Conservation (phyloP, 2,113 vertebrate genomes). For the Lepus americanus region DNA sequence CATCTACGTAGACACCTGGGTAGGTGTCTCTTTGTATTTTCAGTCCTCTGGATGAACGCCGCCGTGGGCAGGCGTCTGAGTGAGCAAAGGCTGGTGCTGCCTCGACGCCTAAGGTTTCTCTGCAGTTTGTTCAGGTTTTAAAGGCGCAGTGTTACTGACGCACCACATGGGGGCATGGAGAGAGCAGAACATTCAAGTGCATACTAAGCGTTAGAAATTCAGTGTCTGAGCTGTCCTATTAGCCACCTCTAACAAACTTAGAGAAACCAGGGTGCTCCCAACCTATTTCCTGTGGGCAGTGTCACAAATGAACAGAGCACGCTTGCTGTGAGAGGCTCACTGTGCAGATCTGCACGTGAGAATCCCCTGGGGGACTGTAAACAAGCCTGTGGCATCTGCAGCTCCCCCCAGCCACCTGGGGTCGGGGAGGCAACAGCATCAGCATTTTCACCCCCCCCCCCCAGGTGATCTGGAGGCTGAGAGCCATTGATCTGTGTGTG, state of each 20-base stretch:
- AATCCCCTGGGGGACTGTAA: neutral
- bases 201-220: neutral
- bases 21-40: neutral
- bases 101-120: fast-evolving
- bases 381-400: neutral
- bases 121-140: neutral
- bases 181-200: neutral
- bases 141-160: neutral
- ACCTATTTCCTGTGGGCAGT: neutral
- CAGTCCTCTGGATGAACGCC: neutral
- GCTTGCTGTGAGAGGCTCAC: neutral
- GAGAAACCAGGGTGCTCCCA: neutral
- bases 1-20: neutral
- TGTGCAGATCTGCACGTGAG: neutral
- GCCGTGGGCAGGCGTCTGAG: neutral
- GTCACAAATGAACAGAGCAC: neutral
- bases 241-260: neutral
- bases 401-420: neutral
- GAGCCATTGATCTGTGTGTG: neutral
- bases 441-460: neutral
- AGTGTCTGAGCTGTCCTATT: neutral
- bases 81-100: neutral
- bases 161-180: slow-evolving; percentile 82
- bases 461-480: neutral
- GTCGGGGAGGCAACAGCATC: neutral